A percentile compares a stretch with the other conserved stretches of the same genome.
These are phyloP conservation scores for Lepidonotus clava DNA, from an alignment of 2,888 invertebrate species.

Conservation along the genomic window DNA sequence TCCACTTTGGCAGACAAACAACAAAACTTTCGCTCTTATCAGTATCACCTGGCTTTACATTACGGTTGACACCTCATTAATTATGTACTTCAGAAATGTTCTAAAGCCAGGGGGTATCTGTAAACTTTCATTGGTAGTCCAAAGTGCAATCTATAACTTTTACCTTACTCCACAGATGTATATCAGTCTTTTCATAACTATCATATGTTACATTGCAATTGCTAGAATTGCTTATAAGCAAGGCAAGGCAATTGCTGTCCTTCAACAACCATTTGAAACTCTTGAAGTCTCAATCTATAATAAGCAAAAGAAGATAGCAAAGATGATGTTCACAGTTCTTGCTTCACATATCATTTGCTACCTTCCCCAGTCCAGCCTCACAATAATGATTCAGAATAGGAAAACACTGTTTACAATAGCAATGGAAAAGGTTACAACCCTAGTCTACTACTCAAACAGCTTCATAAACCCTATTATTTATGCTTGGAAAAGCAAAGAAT, in stretches of 20 bases:
- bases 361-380: background rate
- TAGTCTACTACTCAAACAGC: background rate
- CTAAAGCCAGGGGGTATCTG: too few relatives aligned
- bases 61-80: too few relatives aligned
- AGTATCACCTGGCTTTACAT: background rate
- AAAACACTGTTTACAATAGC: background rate
- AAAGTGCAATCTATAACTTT: background rate
- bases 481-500: background rate
- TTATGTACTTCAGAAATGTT: too few relatives aligned
- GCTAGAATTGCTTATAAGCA: background rate
- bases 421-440: background rate
- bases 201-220: background rate
- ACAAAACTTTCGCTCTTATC: background rate
- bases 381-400: too few relatives aligned
- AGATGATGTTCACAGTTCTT: background rate
- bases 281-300: background rate
- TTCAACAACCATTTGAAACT: background rate
- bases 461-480: background rate
- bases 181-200: background rate
- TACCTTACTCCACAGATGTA: background rate
- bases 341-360: background rate
- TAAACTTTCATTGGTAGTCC: background rate
- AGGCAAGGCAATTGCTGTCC: background rate
- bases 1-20: background rate
- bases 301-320: background rate